These are phyloP conservation scores for Drosophila quinaria DNA, from an alignment of 2,888 invertebrate genomes.

Conservation along the genomic window DNA sequence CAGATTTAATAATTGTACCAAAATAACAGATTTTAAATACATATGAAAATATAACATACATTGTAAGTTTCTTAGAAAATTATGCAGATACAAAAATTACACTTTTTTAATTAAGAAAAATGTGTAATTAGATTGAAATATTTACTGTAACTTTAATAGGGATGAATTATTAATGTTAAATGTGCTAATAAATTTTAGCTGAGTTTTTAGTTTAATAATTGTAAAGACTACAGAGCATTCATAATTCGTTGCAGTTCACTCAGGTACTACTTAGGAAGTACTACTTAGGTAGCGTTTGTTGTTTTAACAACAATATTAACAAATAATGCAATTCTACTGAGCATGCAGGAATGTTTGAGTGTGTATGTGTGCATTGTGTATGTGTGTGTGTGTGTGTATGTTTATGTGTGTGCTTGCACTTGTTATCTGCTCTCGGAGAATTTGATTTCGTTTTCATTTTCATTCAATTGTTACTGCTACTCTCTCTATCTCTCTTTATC, in stretches of 20 bases:
- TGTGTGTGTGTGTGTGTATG: constrained; percentile 5
- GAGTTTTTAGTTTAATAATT: background rate
- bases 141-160: no score
- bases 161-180: background rate
- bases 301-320: constrained; percentile 9
- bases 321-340: constrained; percentile 29
- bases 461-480: constrained; percentile 4
- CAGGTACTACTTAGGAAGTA: background rate
- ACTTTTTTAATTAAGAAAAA: no score
- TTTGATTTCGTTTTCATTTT: constrained; percentile 32
- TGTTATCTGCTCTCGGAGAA: constrained; percentile 16
- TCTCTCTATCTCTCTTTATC: background rate
- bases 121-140: no score
- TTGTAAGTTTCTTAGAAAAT: no score
- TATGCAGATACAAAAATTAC: no score
- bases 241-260: constrained; percentile 8
- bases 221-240: constrained; percentile 15
- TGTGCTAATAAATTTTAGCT: no score
- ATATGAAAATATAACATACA: no score
- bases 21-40: no score
- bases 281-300: constrained; percentile 5
- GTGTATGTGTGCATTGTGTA: background rate
- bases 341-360: background rate
- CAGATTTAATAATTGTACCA: no score
- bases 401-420: constrained; percentile 3